Conservation (phyloP, 2,888 invertebrate species). For the Shargacucullia verbasci region DNA sequence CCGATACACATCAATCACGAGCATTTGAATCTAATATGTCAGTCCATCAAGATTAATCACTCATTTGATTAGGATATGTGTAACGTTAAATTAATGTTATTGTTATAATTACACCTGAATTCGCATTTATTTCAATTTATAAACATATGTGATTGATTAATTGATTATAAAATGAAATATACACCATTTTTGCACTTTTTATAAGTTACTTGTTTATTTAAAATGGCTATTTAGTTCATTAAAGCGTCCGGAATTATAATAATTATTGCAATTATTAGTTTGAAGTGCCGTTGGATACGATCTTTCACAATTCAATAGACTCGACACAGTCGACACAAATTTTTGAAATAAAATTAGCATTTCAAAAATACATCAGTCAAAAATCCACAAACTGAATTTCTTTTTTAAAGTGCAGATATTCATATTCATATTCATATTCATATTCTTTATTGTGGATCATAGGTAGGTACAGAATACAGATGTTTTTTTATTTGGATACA, state of each 20-base stretch:
- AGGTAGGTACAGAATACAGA: too few species aligned
- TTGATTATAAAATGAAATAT: slow-evolving; percentile 37
- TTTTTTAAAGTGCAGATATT: too few species aligned
- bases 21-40: slow-evolving; percentile 16
- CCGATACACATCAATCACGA: slow-evolving; percentile 31
- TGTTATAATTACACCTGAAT: slow-evolving; percentile 39
- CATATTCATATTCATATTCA: too few species aligned
- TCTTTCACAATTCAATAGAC: too few species aligned
- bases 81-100: slow-evolving; percentile 40
- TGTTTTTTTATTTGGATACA: too few species aligned
- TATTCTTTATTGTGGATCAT: too few species aligned
- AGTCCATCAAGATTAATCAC: slow-evolving; percentile 14
- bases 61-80: slow-evolving; percentile 33
- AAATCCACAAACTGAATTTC: too few species aligned
- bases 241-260: background rate
- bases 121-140: slow-evolving; percentile 23
- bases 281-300: too few species aligned
- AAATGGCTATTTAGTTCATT: background rate
- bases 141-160: slow-evolving; percentile 30
- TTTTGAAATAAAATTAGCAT: too few species aligned
- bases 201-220: slow-evolving; percentile 16
- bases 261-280: too few species aligned
- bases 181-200: slow-evolving; percentile 18
- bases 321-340: too few species aligned
- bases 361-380: too few species aligned